These are phyloP conservation scores for Troglohyphantes excavatus DNA, from an alignment of 2,888 invertebrate species.

Conservation along the genomic window DNA sequence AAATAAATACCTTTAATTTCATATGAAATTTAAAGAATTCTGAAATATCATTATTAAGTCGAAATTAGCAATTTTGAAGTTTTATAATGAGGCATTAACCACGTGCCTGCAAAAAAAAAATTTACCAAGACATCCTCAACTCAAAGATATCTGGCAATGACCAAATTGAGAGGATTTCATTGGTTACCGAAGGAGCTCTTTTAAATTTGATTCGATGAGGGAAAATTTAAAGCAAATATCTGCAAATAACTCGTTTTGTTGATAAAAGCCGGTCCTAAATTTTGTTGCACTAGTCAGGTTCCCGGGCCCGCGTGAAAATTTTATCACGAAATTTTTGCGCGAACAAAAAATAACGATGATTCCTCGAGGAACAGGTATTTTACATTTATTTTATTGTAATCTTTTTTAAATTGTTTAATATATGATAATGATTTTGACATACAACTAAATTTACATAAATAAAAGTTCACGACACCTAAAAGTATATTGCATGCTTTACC, in stretches of 20 bases:
- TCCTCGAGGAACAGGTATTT: background rate
- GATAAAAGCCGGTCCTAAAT: background rate
- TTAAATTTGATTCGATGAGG: background rate
- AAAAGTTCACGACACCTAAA: background rate
- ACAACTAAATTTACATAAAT: background rate
- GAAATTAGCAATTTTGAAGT: too few species aligned
- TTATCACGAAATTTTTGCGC: background rate
- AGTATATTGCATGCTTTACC: background rate
- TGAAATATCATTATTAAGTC: too few species aligned
- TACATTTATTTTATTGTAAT: background rate
- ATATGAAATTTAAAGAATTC: too few species aligned
- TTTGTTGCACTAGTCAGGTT: background rate
- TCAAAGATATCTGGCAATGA: background rate
- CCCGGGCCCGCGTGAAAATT: slow-evolving; percentile 5
- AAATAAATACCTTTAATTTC: too few species aligned
- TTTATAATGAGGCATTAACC: too few species aligned
- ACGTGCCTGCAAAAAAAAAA: too few species aligned
- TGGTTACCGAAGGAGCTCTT: background rate
- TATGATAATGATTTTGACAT: background rate
- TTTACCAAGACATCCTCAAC: too few species aligned
- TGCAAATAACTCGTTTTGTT: background rate
- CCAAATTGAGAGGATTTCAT: background rate
- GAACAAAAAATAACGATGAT: background rate
- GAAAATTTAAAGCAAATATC: background rate
- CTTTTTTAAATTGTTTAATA: too few species aligned